A percentile compares a stretch with the other conserved stretches of the same genome.
Conservation (phyloP, 2,888 invertebrate species). For the Ornithoptera alexandrae region DNA sequence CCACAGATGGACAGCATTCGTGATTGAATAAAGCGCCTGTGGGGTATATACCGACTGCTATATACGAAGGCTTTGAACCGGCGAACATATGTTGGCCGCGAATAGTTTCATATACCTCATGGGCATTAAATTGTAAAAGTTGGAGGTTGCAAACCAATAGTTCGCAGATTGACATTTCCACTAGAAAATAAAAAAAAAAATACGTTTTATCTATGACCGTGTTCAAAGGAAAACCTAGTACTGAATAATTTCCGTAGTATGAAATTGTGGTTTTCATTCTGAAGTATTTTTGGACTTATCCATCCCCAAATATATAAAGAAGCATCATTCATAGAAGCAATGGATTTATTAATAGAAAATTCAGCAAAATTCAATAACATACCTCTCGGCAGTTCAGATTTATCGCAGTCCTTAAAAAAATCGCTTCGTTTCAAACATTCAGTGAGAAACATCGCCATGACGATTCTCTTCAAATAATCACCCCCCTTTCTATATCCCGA, state of each 20-base stretch:
- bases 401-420: constrained; percentile 78
- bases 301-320: no score
- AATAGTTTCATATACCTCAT: constrained; percentile 87
- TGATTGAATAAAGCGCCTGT: constrained; percentile 91
- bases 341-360: neutral
- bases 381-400: constrained; percentile 51
- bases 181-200: constrained; percentile 41
- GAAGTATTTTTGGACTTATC: no score
- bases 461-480: constrained; percentile 86
- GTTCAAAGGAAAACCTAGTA: no score
- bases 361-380: constrained; percentile 14
- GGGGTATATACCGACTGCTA: constrained; percentile 87
- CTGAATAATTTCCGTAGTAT: no score
- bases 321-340: no score
- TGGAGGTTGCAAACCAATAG: constrained; percentile 85
- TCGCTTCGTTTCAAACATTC: constrained; percentile 84
- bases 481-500: constrained; percentile 79
- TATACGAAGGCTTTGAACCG: constrained; percentile 77
- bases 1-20: constrained; percentile 88
- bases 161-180: constrained; percentile 74
- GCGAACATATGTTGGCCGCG: constrained; percentile 74
- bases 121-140: constrained; percentile 91
- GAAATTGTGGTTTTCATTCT: no score
- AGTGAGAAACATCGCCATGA: constrained; percentile 88
- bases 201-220: no score